Base-by-base conservation (phyloP, 1,140 invertebrate species). In the Drosophila lini region DNA sequence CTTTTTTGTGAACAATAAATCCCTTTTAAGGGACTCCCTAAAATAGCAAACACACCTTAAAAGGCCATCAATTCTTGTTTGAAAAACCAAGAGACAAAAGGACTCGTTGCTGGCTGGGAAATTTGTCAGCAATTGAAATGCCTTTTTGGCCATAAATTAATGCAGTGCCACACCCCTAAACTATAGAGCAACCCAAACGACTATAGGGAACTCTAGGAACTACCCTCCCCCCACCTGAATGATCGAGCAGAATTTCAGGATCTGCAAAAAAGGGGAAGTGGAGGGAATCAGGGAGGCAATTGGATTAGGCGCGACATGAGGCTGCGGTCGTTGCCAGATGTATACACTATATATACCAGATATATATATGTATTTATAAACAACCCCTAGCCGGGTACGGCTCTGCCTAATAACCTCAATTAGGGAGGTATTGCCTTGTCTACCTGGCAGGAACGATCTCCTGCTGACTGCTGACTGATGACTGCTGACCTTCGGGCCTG, bases 331-430 rank as follows among this genome's bases (percentile, higher is more conserved):
- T 19, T 48, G 41, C 56, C 64, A 77, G 74, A 62, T 77, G 44
- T 41, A 64, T 48, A 8, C 3, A 7, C 28, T 6, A 28, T 47
- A n/a, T 6, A n/a, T 6, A 47, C 2, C 6, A 45, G 6, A 48
- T 48, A 50, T 16, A 34, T 44, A 19, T 53, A 15, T 15, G 19
- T 42, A 25, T 22, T 38, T 22, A 31, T 19, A 22, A 76, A 15
- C 73, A 47, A 55, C 73, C 73, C 73, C 41, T 56, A 28, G 22
- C n/a, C 19, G 11, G 16, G 45, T 22, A 64, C 59, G 41, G 32
- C 53, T 32, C 64, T 38, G 41, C 41, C 82, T 86, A 83, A 86
- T 88, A 88, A 83, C 77, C 42, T 88, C 80, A 83, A 86, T 86
- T 88, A 86, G 81, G 50, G 47, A 63, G 48, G 62, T 28, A 68